Evolutionary conservation across 2,888 invertebrate genomes (phyloP), one percentile per base, ranked within the genome.

Genomic region (Atethmia centrago): DNA sequence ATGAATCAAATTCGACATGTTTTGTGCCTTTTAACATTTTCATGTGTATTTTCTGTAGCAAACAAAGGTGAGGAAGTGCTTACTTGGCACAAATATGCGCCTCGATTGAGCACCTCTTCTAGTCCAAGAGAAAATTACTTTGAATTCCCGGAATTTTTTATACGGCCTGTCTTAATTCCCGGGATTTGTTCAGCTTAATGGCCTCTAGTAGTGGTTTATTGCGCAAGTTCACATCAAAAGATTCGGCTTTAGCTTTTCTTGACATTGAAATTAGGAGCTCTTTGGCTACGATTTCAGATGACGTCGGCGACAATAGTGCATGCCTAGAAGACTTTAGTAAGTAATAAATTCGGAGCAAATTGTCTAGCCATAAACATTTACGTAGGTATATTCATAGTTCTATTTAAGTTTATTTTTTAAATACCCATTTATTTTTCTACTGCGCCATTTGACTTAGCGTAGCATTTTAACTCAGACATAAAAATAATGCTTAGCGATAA

Each of bases 61-160:
- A 71, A 75, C 61, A 71, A 58, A 47, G 47, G 47, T 31, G 28
- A 71, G 9, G 3, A 28, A 28, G 81, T 67, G 56, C 31, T 47
- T 40, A 40, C 78, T 82, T 72, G 58, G 73, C 51, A 77, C 36
- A 42, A 72, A 81, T 81, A 40, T 53, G 25, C 47, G 71, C 36
- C 12, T 71, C 25, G 21, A 55, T 69, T 70, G 63, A 75, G 77
- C 47, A 53, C 64, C 56, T 58, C 53, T 56, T 75, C 19, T 3
- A 49, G 36, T 63, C 25, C 40, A 58, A 63, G 47, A 51, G 51
- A 19, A 63, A 77, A 72, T 76, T 45, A 51, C 55, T 62, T 31
- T 2, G 42, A 28, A 71, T 61, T 49, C 2, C 28, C n/a, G 3
- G 8, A 40, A 51, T 49, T 71, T 62, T n/a, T 3, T 21, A 8